Evolutionary conservation across 2,797 vertebrate genomes (phyloP), one percentile per base, ranked within the genome.

Genomic region (Sciurus vulgaris): DNA sequence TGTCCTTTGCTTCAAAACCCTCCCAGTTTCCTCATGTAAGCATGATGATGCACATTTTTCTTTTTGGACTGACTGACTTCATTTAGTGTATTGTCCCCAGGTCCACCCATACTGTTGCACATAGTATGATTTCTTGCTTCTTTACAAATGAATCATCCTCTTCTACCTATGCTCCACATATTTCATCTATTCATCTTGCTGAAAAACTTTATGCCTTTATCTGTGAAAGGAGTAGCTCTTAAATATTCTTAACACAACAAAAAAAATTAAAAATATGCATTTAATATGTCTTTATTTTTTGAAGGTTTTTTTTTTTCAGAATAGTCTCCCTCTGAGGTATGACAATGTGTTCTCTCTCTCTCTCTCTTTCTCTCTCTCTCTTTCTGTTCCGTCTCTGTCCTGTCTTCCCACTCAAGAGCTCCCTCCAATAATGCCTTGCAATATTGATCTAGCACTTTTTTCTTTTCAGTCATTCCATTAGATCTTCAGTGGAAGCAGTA

Each of bases 371-470:
- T 51, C 35, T 26, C 7, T 22, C 28, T 10, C 22, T 24, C 20
- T 24, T 22, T 26, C 56, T 22, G 28, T 49, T 67, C 65, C 11
- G 93, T 59, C 47, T 30, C 15, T 63, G 5, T 70, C 51, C 28
- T 38, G 14, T 28, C 10, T 70, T 72, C 61, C 33, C 18, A 17
- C 70, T 5, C 14, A 49, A 70, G 28, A 73, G 95, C 41, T 82
- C 14, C 35, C 15, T 4, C 4, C 49, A 72, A 54, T 20, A 15
- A 59, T 15, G 44, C 92, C 41, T 69, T 74, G 2, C 30, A 0
- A 1, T 11, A 49, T 51, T 0, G 0, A 51, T 35, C 18, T 90
- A 65, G 0, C 0, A 44, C 4, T 1, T 79, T 96, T 93, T 70
- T 44, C 33, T 81, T 38, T 47, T 63, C 15, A 76, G 11, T 78